phyloP scores from a whole-genome alignment of 2,888 invertebrate genomes.

The Amphipyra tragopoginis region DNA sequence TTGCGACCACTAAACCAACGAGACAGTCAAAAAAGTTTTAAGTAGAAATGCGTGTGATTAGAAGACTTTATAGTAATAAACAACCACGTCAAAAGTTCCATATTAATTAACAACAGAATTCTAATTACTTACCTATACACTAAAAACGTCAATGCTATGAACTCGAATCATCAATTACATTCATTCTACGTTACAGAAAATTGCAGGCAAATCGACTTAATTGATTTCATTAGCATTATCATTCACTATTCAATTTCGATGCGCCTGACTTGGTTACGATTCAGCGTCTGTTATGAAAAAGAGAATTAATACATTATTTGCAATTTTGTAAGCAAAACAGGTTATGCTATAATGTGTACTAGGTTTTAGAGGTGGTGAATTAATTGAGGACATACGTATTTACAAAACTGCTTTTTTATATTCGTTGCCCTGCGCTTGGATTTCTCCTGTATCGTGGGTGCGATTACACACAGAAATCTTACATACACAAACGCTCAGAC shows the following conservation, averaged over 20 bases:
- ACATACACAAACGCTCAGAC: too few species aligned
- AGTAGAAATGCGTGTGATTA: neutral
- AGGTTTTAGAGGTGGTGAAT: too few species aligned
- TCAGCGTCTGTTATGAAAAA: constrained; percentile 27
- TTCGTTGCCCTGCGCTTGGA: too few species aligned
- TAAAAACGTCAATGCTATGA: constrained; percentile 21
- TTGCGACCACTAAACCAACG: too few species aligned
- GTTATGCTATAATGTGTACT: neutral
- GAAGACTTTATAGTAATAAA: constrained; percentile 8
- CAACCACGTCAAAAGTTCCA: constrained; percentile 14
- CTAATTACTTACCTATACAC: constrained; percentile 20
- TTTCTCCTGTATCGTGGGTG: too few species aligned
- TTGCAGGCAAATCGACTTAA: constrained; percentile 33
- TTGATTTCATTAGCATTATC: constrained; percentile 37
- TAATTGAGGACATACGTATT: too few species aligned
- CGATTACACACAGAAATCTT: too few species aligned
- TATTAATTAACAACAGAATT: constrained; percentile 1
- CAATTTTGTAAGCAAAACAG: constrained; percentile 17
- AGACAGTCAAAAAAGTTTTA: too few species aligned
- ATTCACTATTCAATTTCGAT: constrained; percentile 18
- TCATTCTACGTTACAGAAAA: constrained; percentile 40
- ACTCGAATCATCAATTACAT: constrained; percentile 25
- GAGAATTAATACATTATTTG: constrained; percentile 22
- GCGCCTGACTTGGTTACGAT: constrained; percentile 18
- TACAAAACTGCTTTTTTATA: too few species aligned